Base-by-base conservation (phyloP, 2,888 invertebrate genomes). In the Caenorhabditis sulstoni region DNA sequence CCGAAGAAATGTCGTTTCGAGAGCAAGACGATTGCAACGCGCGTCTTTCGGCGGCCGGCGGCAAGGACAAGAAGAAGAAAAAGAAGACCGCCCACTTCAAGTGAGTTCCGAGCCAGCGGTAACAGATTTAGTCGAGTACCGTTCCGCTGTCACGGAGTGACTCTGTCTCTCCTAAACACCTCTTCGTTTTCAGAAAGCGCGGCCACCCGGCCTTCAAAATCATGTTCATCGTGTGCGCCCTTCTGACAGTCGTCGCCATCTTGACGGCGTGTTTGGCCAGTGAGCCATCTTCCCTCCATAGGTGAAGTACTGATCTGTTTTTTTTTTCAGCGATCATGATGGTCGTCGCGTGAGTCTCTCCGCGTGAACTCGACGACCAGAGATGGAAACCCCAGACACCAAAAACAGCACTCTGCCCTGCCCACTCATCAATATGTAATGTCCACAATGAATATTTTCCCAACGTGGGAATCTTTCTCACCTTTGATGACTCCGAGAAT, bases 401-500 rank as follows among this genome's bases (percentile, higher is more conserved):
- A 29, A 7, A 29, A 29, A 7, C 29, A 29, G 44, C 55, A 29
- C 65, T 39, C 39, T 62, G 50, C 16, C 44, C 16, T 41, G 59
- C 50, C 37, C 37, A 45, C 68, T 9, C 20, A 18, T 4, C 18
- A n/a, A 55, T 22, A 52, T 58, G 37, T 11, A 11, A 41, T 41
- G 57, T 66, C 66, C 23, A 16, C 50, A 67, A 67, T 58, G 57
- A 57, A 66, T 11, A n/a, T 45, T 18, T 35, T 45, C 47, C 29
- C 16, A 37, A 16, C 52, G n/a, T n/a, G n/a, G 37, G 50, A 14
- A 12, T 57, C 16, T 29, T 59, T 23, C 23, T 1, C 3, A 95
- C 95, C 95, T 94, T 97, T 93, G 80, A 99, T 99, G 39, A 99
- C 97, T 14, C 98, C 98, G 97, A 99, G 97, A 87, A 99, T 99